Percentiles rank a stretch among this genome's conserved stretches.
Evolutionary conservation across 2,113 vertebrate species (phyloP).

Genomic region (Mionectes macconnelli): DNA sequence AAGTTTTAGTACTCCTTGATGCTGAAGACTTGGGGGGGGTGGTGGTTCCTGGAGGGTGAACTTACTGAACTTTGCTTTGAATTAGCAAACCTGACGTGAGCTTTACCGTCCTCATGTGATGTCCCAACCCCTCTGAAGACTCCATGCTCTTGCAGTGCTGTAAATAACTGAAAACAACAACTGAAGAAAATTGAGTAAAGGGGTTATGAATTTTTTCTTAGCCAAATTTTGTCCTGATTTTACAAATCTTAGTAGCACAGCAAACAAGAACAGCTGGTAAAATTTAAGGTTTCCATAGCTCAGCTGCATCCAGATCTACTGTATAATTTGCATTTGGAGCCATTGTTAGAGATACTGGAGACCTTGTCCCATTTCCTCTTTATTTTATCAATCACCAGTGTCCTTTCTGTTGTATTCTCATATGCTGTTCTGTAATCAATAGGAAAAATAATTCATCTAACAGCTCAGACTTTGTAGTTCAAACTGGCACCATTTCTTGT

Average conservation of each 20-base stretch:
- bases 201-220: not conserved
- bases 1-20: not conserved
- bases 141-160: not conserved
- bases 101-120: not conserved
- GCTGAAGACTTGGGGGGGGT: not conserved
- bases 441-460: not conserved
- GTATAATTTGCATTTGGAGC: not conserved
- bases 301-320: not conserved
- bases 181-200: not conserved
- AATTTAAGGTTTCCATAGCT: not conserved
- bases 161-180: not conserved
- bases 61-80: not conserved
- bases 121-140: not conserved
- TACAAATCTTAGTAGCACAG: not conserved
- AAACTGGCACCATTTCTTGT: not conserved
- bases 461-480: not conserved
- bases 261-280: not conserved
- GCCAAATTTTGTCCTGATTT: not conserved
- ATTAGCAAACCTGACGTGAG: not conserved
- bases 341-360: not conserved
- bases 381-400: not conserved
- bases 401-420: not conserved
- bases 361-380: not conserved
- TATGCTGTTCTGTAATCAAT: not conserved
- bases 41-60: not conserved